Evolutionary conservation across 2,797 vertebrate species (phyloP).

Genomic region (Gambusia yucatana): DNA sequence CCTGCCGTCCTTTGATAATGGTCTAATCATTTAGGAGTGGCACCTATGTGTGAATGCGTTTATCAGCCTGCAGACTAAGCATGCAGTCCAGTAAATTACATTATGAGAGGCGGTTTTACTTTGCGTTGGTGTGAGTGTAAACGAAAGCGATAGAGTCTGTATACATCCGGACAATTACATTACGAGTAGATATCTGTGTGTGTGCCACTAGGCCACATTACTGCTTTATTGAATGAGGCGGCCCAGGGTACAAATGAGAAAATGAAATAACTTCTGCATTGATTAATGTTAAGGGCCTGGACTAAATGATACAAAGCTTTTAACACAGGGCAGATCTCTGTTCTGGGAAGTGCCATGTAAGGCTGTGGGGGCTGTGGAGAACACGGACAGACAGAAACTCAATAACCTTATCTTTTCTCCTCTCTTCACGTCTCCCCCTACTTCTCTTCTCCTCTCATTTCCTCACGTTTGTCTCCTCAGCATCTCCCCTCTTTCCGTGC

Average conservation of each 20-base stretch:
- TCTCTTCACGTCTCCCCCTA: slow-evolving; percentile 59
- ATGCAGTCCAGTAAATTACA: slow-evolving; percentile 35
- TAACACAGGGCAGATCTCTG: slow-evolving; percentile 68
- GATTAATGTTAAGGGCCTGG: slow-evolving; percentile 75
- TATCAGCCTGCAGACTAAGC: slow-evolving; percentile 7
- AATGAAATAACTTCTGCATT: slow-evolving; percentile 78
- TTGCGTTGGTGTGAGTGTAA: slow-evolving; percentile 41
- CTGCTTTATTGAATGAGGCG: slow-evolving; percentile 67
- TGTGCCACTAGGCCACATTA: slow-evolving; percentile 48
- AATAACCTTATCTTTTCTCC: slow-evolving; percentile 77
- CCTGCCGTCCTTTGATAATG: slow-evolving; percentile 23
- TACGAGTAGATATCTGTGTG: slow-evolving; percentile 52
- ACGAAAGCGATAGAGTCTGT: slow-evolving; percentile 54
- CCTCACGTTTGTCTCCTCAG: slow-evolving; percentile 64
- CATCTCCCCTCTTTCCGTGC: slow-evolving; percentile 37
- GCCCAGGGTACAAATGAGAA: slow-evolving; percentile 71
- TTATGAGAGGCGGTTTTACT: slow-evolving; percentile 53
- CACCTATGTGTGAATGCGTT: slow-evolving; percentile 3
- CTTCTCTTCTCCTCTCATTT: slow-evolving; percentile 74
- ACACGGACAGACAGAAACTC: slow-evolving; percentile 71
- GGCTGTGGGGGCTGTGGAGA: slow-evolving; percentile 36
- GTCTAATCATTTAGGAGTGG: slow-evolving; percentile 23
- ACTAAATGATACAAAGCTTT: slow-evolving; percentile 77
- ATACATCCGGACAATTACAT: slow-evolving; percentile 56
- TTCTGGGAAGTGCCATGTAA: slow-evolving; percentile 60